Base-by-base conservation (phyloP, 2,797 vertebrate genomes). In the Eleutherodactylus coqui region DNA sequence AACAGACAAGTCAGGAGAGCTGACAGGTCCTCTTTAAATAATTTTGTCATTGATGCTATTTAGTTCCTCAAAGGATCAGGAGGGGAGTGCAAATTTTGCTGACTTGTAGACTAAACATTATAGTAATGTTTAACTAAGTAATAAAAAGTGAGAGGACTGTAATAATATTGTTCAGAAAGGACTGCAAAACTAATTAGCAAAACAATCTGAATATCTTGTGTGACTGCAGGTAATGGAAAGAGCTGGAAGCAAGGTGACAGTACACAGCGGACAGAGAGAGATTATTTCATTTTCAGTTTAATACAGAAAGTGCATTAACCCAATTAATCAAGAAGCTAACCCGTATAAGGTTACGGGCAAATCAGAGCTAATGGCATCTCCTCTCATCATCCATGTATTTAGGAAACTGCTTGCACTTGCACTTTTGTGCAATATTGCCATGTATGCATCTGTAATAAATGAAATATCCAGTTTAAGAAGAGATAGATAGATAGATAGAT, bases 251-350 rank as follows among this genome's bases (percentile, higher is more conserved):
- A 84, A 67, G 75, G 83, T 80, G 51, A 78, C 64, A 80, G 19
- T 69, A 45, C 51, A 80, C 29, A 80, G 53, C 62, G 77, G 77
- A 80, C 67, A 85, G 1, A 62, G 10, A 27, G 34, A 60, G 84
- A 85, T 85, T 72, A 85, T 85, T 80, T 75, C 21, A 85, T 70
- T 81, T 75, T 34, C 67, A 38, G 19, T 78, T 80, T 85, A 80
- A 85, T 85, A 85, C 53, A 75, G 64, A 53, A 80, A 80, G 78
- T 80, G 77, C 84, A 85, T 80, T 85, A 81, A 85, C 84, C 84
- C 41, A 85, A 85, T 85, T 85, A 85, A 75, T 85, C 21, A 80
- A 51, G 60, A 73, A 13, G 38, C 27, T 75, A 24, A 13, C 7
- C n/a, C 7, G 49, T 27, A 53, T 73, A 79, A 60, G 36, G 47